Evolutionary conservation across 2,797 vertebrate species (phyloP).

Genomic region (Mormyrops boulengeri): DNA sequence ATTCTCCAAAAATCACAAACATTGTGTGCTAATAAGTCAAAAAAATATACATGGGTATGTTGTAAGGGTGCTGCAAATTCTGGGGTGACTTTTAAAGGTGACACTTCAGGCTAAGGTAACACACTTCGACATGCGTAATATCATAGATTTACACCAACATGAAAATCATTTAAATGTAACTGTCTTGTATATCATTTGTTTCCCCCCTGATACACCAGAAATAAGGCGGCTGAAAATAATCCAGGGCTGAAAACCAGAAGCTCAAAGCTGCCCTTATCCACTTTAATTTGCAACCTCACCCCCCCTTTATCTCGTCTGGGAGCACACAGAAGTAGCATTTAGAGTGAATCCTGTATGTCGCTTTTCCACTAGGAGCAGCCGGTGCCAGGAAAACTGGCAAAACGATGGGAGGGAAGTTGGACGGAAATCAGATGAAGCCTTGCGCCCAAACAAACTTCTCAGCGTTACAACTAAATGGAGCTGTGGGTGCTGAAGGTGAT

Average conservation of each 20-base stretch:
- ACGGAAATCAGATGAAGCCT: slow-evolving; percentile 53
- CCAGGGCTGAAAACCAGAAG: background rate
- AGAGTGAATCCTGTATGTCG: background rate
- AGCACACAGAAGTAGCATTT: background rate
- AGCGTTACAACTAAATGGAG: background rate
- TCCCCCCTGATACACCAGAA: background rate
- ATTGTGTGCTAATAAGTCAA: background rate
- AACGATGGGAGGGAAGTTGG: slow-evolving; percentile 59
- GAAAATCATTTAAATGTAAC: background rate
- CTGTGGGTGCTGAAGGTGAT: background rate
- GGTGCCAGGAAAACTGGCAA: background rate
- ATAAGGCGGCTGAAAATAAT: background rate
- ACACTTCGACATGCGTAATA: background rate
- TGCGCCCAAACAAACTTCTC: background rate
- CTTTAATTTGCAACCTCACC: background rate
- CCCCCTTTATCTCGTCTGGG: background rate
- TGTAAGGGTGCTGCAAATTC: background rate
- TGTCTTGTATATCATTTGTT: background rate
- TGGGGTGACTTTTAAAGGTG: background rate
- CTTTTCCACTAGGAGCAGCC: background rate
- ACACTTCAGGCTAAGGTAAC: background rate
- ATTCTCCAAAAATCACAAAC: background rate
- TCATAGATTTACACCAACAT: background rate
- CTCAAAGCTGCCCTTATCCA: background rate
- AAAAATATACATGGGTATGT: background rate